Percentiles rank a stretch among this genome's conserved stretches.
These are phyloP conservation scores for Anolis apletophallus DNA, from an alignment of 2,797 vertebrate species.

Conservation along the genomic window DNA sequence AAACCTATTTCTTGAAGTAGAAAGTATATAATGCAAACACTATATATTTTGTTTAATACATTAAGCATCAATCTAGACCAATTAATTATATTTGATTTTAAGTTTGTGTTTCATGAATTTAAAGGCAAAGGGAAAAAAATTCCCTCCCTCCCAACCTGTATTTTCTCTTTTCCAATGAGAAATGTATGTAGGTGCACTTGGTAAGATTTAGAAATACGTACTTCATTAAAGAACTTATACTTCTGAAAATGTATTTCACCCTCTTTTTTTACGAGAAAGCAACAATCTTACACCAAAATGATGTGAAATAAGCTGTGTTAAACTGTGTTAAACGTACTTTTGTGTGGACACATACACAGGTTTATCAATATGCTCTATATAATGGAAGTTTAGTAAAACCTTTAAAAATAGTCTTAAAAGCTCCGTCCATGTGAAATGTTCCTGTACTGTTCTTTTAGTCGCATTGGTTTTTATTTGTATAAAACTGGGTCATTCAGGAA, in stretches of 20 bases:
- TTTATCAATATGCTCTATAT: background rate
- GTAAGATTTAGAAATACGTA: background rate
- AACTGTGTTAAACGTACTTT: background rate
- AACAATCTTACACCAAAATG: background rate
- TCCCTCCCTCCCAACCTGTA: too few relatives aligned
- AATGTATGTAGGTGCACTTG: too few relatives aligned
- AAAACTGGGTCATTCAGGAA: slow-evolving; percentile 56
- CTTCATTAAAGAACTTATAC: background rate
- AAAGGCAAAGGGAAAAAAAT: too few relatives aligned
- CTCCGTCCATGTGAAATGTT: slow-evolving; percentile 34
- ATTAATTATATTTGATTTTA: too few relatives aligned
- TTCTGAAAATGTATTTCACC: background rate
- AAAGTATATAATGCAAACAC: too few relatives aligned
- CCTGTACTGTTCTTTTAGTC: slow-evolving; percentile 50
- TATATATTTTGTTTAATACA: too few relatives aligned
- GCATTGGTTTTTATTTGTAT: slow-evolving; percentile 45
- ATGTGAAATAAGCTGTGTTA: background rate
- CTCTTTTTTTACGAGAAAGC: background rate
- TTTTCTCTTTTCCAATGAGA: background rate
- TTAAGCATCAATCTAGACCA: too few relatives aligned
- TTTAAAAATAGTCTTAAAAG: background rate
- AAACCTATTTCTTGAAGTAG: too few relatives aligned
- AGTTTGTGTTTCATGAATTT: too few relatives aligned
- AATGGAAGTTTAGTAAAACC: slow-evolving; percentile 23
- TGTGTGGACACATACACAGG: background rate